Evolutionary conservation across 2,113 vertebrate genomes (phyloP).

Genomic region (Chaenocephalus aceratus): DNA sequence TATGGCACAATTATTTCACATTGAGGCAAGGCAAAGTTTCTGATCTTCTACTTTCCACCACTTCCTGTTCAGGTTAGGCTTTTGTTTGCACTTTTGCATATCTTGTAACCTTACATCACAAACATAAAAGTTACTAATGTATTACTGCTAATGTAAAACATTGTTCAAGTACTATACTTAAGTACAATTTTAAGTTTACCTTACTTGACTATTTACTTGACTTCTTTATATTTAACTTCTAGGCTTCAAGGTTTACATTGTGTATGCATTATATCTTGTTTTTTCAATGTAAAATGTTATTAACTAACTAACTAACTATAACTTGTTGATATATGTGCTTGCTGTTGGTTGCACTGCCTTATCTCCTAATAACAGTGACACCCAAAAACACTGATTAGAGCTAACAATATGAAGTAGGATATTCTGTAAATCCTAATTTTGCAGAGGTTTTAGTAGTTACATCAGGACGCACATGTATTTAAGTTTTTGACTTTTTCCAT

Average conservation of each 20-base stretch:
- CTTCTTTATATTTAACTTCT: no score
- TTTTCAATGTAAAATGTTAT: background rate
- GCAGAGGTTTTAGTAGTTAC: background rate
- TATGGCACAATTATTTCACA: background rate
- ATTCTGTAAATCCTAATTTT: background rate
- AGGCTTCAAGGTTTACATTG: no score
- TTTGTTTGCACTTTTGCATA: background rate
- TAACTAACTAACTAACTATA: no score
- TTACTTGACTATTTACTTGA: background rate
- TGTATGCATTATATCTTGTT: background rate
- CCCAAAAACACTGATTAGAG: background rate
- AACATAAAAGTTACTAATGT: background rate
- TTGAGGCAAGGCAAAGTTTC: background rate
- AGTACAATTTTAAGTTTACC: background rate
- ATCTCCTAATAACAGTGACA: slow-evolving; percentile 4
- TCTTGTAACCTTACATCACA: background rate
- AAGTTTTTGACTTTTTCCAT: background rate
- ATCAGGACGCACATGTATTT: background rate
- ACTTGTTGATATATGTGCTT: background rate
- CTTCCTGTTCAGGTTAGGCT: slow-evolving; percentile 17
- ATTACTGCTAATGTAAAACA: background rate
- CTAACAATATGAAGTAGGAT: background rate
- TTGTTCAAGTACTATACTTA: background rate
- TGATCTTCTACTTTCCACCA: slow-evolving; percentile 20
- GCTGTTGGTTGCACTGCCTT: background rate